Percentiles rank a stretch among this genome's conserved stretches.
Evolutionary conservation across 2,113 vertebrate species (phyloP).

Genomic region (Lophura nycthemera): DNA sequence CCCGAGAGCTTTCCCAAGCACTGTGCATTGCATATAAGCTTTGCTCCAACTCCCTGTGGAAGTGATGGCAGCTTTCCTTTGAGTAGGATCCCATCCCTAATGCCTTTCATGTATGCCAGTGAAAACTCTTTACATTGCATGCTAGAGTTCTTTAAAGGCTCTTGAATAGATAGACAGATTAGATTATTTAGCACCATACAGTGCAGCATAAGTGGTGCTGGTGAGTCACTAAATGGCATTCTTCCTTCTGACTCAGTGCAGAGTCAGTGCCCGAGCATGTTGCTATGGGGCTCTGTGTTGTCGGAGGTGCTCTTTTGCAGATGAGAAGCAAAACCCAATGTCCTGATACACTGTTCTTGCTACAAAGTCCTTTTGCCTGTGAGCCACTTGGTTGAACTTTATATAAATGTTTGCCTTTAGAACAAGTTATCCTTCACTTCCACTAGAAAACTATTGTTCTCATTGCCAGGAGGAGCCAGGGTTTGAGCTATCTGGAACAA

Average conservation of each 20-base stretch:
- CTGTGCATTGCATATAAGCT: background rate
- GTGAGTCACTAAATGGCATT: slow-evolving; percentile 68
- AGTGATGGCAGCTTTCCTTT: slow-evolving; percentile 51
- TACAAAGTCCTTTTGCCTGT: background rate
- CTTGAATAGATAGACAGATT: slow-evolving; percentile 64
- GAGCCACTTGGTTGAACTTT: background rate
- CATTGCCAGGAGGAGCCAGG: slow-evolving; percentile 23
- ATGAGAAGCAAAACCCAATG: background rate
- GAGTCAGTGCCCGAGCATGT: slow-evolving; percentile 62
- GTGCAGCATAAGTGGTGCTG: slow-evolving; percentile 51
- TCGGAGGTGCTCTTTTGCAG: slow-evolving; percentile 50
- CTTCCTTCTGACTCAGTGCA: slow-evolving; percentile 67
- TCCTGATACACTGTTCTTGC: slow-evolving; percentile 2
- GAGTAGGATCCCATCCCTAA: slow-evolving; percentile 20
- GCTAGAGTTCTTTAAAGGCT: slow-evolving; percentile 58
- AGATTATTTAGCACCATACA: slow-evolving; percentile 71
- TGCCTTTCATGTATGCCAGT: slow-evolving; percentile 48
- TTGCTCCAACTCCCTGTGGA: slow-evolving; percentile 11
- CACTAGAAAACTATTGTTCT: slow-evolving; percentile 46
- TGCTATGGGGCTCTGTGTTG: slow-evolving; percentile 54
- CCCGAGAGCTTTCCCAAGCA: background rate
- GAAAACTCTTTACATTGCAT: slow-evolving; percentile 67
- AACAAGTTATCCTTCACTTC: slow-evolving; percentile 35
- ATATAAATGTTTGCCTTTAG: slow-evolving; percentile 8
- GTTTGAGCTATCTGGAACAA: slow-evolving; percentile 53